Evolutionary conservation across 2,113 vertebrate genomes (phyloP), one percentile per base, ranked within the genome.

Genomic region (Embiotoca jacksoni): DNA sequence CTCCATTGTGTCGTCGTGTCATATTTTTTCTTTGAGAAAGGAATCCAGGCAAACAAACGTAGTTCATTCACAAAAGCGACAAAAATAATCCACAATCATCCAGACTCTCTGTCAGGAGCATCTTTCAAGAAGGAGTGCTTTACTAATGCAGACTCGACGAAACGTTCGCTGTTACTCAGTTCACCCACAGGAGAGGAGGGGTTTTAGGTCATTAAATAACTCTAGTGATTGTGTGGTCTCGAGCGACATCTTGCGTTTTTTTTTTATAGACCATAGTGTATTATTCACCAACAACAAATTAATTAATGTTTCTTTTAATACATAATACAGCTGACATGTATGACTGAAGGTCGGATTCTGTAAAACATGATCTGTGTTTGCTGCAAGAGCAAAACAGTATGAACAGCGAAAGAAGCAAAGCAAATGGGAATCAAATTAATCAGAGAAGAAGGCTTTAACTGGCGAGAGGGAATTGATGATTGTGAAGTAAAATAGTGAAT

Each of bases 241-340:
- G 14, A 41, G 78, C 52, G 91, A 83, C 91, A 91, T 83, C 90
- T 47, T 69, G 79, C 47, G 90, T n/a, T n/a, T 50, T 79, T 6
- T 0, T 62, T 16, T 72, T 4, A n/a, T 10, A 63, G 0, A 82
- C 3, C n/a, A 53, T 36, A 54, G 1, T 33, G 9, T 9, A 31
- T 16, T 53, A 0, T 49, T 52, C 16, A 49, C 14, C 3, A 55
- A 30, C 6, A 9, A 44, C 41, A 44, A 6, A 60, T 32, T 14
- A 32, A n/a, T n/a, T n/a, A n/a, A n/a, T n/a, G 16, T 10, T 36
- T 13, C 0, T 50, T 72, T 61, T 30, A 9, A 36, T 1, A 31
- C 41, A 65, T 5, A 13, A 58, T 6, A 64, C 6, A 44, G n/a
- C n/a, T n/a, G n/a, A n/a, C n/a, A n/a, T n/a, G n/a, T n/a, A n/a